Conservation (phyloP, 2,113 vertebrate species). For the Labeo rohita region DNA sequence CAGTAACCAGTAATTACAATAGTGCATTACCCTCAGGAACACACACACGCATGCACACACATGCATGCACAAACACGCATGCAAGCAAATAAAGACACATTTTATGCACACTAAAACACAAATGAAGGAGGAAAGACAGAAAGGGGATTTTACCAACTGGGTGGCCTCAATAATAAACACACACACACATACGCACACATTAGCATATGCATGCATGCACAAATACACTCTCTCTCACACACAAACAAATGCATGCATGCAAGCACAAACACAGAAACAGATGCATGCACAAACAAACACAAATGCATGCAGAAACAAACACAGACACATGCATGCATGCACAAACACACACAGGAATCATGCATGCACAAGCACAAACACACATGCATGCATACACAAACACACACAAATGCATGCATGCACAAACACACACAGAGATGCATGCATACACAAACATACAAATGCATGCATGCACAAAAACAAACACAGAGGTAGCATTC, state of each 20-base stretch:
- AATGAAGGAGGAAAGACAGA: conserved; percentile 1
- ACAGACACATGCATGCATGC: neutral
- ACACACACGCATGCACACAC: conserved; percentile 21
- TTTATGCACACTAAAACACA: neutral
- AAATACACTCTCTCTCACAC: neutral
- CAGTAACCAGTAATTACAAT: conserved; percentile 40
- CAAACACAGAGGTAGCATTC: neutral
- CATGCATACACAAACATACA: neutral
- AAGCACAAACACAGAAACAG: neutral
- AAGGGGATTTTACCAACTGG: neutral
- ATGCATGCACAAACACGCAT: neutral
- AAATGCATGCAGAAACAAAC: no score
- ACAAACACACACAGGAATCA: neutral
- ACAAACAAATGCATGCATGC: neutral
- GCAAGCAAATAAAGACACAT: neutral
- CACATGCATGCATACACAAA: conserved; percentile 13
- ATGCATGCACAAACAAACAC: neutral
- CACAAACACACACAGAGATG: neutral
- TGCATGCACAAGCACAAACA: neutral
- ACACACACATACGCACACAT: neutral
- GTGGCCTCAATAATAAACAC: neutral
- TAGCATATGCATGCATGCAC: no score
- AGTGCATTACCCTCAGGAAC: neutral
- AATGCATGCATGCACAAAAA: neutral
- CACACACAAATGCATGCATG: neutral